phyloP scores from a whole-genome alignment of 2,888 invertebrate genomes.

The Aleiodes testaceus region DNA sequence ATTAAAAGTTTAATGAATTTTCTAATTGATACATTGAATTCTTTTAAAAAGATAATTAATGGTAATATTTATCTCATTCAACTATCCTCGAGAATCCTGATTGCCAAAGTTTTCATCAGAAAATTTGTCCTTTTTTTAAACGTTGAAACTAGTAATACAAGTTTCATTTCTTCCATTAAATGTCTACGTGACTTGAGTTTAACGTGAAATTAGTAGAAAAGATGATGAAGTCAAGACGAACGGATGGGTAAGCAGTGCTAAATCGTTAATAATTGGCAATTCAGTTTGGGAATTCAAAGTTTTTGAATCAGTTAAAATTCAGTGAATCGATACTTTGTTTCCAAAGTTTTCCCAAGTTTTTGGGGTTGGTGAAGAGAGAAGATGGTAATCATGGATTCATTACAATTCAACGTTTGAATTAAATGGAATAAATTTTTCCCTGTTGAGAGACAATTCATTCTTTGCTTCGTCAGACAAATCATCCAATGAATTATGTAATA shows the following conservation, averaged over 20 bases:
- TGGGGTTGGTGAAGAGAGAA: not conserved
- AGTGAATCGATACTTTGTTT: not conserved
- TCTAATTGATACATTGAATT: no score
- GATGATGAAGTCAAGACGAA: constrained; percentile 9
- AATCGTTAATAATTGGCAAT: constrained; percentile 29
- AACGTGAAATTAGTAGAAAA: not conserved
- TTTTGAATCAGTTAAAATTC: constrained; percentile 17
- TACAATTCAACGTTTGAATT: not conserved
- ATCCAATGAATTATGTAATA: no score
- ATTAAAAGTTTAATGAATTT: no score
- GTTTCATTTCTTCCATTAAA: constrained; percentile 5
- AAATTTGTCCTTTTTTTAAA: no score
- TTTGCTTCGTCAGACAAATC: no score
- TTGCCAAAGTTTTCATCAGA: not conserved
- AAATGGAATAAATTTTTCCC: not conserved
- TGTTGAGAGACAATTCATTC: no score
- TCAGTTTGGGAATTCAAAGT: constrained; percentile 1
- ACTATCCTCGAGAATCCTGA: not conserved
- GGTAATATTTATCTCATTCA: not conserved
- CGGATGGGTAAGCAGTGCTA: constrained; percentile 15
- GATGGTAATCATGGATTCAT: constrained; percentile 14
- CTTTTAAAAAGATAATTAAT: not conserved
- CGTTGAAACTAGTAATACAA: constrained; percentile 11
- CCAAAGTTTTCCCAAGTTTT: not conserved
- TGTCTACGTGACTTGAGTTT: constrained; percentile 7